Evolutionary conservation across 2,113 vertebrate species (phyloP).

Genomic region (Chloroceryle aenea): DNA sequence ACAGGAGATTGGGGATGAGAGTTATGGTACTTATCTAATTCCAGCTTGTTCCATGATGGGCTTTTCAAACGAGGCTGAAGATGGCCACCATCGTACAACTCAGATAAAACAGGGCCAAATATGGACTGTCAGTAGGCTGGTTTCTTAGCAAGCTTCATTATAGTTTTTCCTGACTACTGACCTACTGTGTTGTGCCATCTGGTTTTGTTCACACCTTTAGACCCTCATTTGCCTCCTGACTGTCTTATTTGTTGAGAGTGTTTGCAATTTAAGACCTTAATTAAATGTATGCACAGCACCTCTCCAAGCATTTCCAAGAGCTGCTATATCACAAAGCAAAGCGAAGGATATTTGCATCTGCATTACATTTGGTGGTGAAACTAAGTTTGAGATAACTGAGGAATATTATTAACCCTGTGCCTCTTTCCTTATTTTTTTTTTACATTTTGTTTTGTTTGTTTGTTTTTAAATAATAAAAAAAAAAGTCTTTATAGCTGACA

Average conservation of each 20-base stretch:
- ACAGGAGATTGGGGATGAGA: neutral
- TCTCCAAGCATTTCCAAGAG: neutral
- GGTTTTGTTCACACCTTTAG: neutral
- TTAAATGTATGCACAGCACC: neutral
- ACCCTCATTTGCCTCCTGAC: neutral
- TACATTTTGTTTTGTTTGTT: neutral
- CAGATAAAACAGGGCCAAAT: neutral
- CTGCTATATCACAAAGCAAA: neutral
- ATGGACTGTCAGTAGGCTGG: neutral
- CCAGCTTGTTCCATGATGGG: neutral
- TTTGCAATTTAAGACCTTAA: neutral
- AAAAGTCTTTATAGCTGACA: neutral
- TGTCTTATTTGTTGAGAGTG: neutral
- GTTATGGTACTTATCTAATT: neutral
- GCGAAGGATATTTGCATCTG: neutral
- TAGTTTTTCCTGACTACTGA: neutral
- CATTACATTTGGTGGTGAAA: neutral
- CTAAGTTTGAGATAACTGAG: neutral
- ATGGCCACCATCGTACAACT: fast-evolving
- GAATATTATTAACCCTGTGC: neutral
- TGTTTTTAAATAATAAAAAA: no score
- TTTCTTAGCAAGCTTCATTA: neutral
- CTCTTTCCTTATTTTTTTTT: neutral
- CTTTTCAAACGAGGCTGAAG: neutral
- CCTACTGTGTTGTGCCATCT: neutral